Base-by-base conservation (phyloP, 1,140 invertebrate genomes). In the Gonatopus flavifemur region DNA sequence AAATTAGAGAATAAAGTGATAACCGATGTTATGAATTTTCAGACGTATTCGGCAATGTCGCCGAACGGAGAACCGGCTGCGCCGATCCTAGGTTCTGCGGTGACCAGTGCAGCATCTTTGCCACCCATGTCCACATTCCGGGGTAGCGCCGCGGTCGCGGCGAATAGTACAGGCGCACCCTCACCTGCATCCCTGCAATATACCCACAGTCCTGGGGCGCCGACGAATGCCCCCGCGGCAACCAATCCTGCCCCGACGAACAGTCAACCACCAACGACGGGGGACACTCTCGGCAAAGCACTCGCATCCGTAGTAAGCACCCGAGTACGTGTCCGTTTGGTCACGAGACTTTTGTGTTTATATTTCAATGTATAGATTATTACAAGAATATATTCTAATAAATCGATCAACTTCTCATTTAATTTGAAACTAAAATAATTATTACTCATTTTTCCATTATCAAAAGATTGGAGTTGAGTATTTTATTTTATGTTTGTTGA, bases 41-140 rank as follows among this genome's bases (percentile, higher is more conserved):
- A 86, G 84, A 82, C 76, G 42, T 82, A 83, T 66, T 74, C 81
- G 49, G 76, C 79, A 35, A 81, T 84, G 69, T 83, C 83, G 48
- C 82, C 83, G 41, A 80, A 73, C 44, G 70, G 75, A 31, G 78
- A 76, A 52, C 70, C 69, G 15, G 65, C 72, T 31, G 68, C 72
- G 18, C 71, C 73, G 44, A 80, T 83, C 55, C 69, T 78, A 57
- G 80, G 77, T 55, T 80, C 77, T 49, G 77, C 76, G 55, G 80
- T 79, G 57, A 84, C 84, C 64, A 86, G 75, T 47, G 80, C 82
- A 55, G 81, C 82, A 56, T 88, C 90, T 43, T 82, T 96, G 75
- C 93, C 93, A 48, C 93, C 94, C 28, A 96, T 97, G 93, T 95
- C 93, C 44, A 91, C 90, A 53, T 92, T 97, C 81, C 83, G 91